Base-by-base conservation (phyloP, 2,797 vertebrate species). In the Arnoldichthys spilopterus region DNA sequence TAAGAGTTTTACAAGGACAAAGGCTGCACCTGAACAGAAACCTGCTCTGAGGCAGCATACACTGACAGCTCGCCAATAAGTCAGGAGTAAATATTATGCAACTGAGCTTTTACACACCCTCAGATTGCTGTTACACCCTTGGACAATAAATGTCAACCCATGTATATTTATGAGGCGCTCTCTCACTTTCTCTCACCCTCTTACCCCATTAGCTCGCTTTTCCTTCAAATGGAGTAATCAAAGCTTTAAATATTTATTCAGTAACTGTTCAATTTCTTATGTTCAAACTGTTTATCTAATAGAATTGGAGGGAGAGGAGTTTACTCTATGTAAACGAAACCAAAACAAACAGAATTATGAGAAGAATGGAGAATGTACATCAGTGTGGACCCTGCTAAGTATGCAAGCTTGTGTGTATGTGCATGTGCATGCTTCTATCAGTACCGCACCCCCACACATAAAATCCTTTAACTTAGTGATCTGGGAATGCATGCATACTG, bases 121-220 rank as follows among this genome's bases (percentile, higher is more conserved):
- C 74, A 62, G 45, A 51, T 26, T 58, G 56, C 62, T 61, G 22
- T 43, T 43, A 72, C 59, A 49, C 67, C 67, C 74, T 49, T 34
- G 58, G 70, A 56, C 26, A 61, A 53, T 92, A 77, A 83, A 92
- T 91, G 88, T 91, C 91, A 93, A 89, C 89, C 89, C 85, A 87
- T 92, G 90, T 91, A 93, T 92, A 93, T 93, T 92, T 88, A 92
- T 91, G 81, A 82, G 81, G 85, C 83, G 58, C 53, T 72, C 49
- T 58, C 84, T 79, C 82, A 72, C 79, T 85, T 83, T 87, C 75
- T 54, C 71, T 73, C 82, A 86, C 87, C 88, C 86, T 89, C 78
- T 51, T 30, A 53, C 63, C 32, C 54, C 53, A 63, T 69, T 67
- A 82, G 51, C 68, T 58, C 40, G 43, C 45, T 53, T 56, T 77